A percentile compares a stretch with the other conserved stretches of the same genome.
These are phyloP conservation scores for Halcyon smyrnensis DNA, from an alignment of 2,797 vertebrate genomes.

Conservation along the genomic window DNA sequence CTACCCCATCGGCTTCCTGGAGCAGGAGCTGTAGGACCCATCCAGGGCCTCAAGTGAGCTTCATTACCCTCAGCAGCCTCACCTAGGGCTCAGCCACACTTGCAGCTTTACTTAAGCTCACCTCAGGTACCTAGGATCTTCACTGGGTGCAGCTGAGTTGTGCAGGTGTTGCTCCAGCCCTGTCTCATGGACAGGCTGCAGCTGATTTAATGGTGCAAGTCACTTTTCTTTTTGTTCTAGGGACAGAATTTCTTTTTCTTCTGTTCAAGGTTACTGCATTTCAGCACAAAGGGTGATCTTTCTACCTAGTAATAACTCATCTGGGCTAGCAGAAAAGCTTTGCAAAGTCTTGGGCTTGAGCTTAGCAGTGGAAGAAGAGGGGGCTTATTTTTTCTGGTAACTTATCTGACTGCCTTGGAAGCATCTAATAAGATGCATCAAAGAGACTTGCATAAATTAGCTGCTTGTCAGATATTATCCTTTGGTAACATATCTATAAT, in stretches of 20 bases:
- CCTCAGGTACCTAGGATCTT: not conserved
- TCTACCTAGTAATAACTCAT: not conserved
- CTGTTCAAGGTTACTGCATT: not conserved
- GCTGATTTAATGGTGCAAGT: not conserved
- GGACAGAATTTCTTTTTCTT: not conserved
- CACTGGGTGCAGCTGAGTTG: not conserved
- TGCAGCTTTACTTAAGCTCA: not conserved
- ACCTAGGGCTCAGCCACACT: not conserved
- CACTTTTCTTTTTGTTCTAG: not conserved
- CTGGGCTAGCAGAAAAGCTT: not conserved
- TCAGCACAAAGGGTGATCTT: not conserved
- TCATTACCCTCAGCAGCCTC: not conserved
- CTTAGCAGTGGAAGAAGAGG: not conserved
- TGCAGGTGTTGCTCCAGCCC: accelerated
- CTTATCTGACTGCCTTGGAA: not conserved
- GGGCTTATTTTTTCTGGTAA: not conserved
- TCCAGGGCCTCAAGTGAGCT: accelerated
- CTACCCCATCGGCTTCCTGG: not conserved
- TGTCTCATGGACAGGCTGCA: not conserved
- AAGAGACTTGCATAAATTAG: not conserved
- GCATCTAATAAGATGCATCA: not conserved
- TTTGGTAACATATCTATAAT: not conserved
- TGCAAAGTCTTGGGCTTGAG: not conserved
- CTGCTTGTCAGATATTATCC: not conserved
- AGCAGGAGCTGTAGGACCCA: not conserved